Evolutionary conservation across 2,888 invertebrate species (phyloP), one percentile per base, ranked within the genome.

Genomic region (Tachina fera): DNA sequence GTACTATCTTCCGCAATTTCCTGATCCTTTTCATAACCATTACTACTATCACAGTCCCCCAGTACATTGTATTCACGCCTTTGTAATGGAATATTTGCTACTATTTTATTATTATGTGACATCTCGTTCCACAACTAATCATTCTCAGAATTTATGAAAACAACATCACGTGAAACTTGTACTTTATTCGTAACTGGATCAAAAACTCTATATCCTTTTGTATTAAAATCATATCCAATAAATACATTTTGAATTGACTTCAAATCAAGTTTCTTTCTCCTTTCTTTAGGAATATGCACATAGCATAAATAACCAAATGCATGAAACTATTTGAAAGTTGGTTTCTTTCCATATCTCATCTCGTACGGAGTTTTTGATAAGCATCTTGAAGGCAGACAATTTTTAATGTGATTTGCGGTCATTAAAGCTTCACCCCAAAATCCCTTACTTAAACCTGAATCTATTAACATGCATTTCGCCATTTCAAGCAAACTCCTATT

Each of bases 141-240:
- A 39, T 41, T n/a, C 9, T 22, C 9, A n/a, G 1, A 41, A 3
- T 76, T 41, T 41, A 65, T 41, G 16, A 76, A 63, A 49, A 76
- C 65, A 41, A 63, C 53, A 65, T 76, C 76, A 19, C 53, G 49
- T 10, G 76, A 70, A 8, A 78, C 41, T 58, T 68, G 14, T 41
- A 78, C 41, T 19, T 70, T 78, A 39, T 60, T 68, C 8, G 9
- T 70, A 19, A 39, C 53, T n/a, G 31, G 43, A 39, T 80, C 63
- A 39, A 71, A 65, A 43, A 80, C 11, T 43, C 80, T 51, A 45
- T 53, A 72, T 47, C 56, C 72, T 58, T 72, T 72, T 14, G 58
- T 67, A 67, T 72, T 72, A 19, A 56, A 19, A 56, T 63, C 65
- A 58, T 63, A 68, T 16, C 80, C 65, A 45, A 65, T 47, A 58